These are phyloP conservation scores for Atherinomorus stipes DNA, from an alignment of 2,113 vertebrate species.

Conservation along the genomic window DNA sequence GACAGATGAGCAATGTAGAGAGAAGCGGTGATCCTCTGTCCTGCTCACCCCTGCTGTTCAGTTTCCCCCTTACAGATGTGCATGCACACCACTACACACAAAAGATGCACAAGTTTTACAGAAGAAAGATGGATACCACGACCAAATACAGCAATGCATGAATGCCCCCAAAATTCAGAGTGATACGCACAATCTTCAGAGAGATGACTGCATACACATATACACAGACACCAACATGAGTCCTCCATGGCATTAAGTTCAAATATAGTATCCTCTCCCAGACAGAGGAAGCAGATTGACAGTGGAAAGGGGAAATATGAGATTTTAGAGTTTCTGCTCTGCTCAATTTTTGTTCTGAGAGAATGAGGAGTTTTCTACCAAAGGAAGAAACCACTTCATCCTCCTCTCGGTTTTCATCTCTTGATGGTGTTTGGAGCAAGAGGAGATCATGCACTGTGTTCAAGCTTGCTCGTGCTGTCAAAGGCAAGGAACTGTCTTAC, in stretches of 20 bases:
- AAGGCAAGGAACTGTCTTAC: background rate
- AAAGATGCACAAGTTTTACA: background rate
- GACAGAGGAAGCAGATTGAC: slow-evolving; percentile 8
- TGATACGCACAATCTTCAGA: too few species aligned
- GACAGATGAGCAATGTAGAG: background rate
- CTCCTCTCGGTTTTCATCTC: slow-evolving; percentile 6
- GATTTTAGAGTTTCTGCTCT: slow-evolving; percentile 4
- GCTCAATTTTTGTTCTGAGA: slow-evolving; percentile 18
- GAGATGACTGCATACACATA: background rate
- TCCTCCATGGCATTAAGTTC: background rate
- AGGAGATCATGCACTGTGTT: slow-evolving; percentile 41
- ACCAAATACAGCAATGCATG: background rate
- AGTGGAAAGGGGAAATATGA: background rate
- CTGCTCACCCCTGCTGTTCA: too few species aligned
- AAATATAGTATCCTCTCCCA: background rate
- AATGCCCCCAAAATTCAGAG: background rate
- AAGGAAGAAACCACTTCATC: background rate
- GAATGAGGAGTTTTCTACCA: slow-evolving; percentile 4
- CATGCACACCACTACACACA: background rate
- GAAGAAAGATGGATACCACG: background rate
- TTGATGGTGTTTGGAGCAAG: slow-evolving; percentile 49
- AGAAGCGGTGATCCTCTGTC: too few species aligned
- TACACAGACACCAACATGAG: background rate
- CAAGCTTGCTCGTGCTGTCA: slow-evolving; percentile 34
- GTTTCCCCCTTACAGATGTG: too few species aligned